Percentiles rank a stretch among this genome's conserved stretches.
These are phyloP conservation scores for Erethizon dorsatum DNA, from an alignment of 2,797 vertebrate genomes.

Conservation along the genomic window DNA sequence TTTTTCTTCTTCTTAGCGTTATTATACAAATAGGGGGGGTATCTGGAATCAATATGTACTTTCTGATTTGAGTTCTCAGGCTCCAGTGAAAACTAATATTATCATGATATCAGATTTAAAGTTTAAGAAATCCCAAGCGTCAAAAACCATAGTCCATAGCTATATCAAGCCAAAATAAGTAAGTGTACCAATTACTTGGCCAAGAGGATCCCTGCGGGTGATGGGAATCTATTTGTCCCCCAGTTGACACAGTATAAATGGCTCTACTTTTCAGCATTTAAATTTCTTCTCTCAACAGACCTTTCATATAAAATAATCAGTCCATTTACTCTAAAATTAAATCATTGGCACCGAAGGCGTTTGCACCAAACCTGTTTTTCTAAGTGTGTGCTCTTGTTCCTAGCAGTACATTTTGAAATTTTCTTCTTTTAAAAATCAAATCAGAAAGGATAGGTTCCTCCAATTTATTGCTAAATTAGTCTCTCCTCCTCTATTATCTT, in stretches of 20 bases:
- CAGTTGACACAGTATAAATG: neutral
- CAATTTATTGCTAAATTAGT: neutral
- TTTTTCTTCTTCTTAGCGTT: conserved; percentile 19
- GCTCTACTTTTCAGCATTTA: neutral
- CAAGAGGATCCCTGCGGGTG: neutral
- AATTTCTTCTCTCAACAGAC: neutral
- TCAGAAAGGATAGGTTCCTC: neutral
- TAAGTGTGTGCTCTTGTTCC: neutral
- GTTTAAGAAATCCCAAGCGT: neutral
- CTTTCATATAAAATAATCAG: neutral
- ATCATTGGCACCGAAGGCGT: neutral
- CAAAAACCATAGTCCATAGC: neutral
- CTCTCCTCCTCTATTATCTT: neutral
- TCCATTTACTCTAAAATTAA: neutral
- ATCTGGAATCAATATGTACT: neutral
- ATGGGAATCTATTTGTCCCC: neutral
- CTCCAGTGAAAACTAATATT: neutral
- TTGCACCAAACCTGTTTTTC: neutral
- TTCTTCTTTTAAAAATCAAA: conserved; percentile 4
- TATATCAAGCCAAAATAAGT: neutral
- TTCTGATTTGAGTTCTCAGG: neutral
- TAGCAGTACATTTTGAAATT: neutral
- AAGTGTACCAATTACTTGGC: neutral
- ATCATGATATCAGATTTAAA: neutral
- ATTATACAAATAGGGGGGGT: neutral